Percentiles rank a stretch among this genome's conserved stretches.
Conservation (phyloP, 2,113 vertebrate genomes). For the Donacobius atricapilla region DNA sequence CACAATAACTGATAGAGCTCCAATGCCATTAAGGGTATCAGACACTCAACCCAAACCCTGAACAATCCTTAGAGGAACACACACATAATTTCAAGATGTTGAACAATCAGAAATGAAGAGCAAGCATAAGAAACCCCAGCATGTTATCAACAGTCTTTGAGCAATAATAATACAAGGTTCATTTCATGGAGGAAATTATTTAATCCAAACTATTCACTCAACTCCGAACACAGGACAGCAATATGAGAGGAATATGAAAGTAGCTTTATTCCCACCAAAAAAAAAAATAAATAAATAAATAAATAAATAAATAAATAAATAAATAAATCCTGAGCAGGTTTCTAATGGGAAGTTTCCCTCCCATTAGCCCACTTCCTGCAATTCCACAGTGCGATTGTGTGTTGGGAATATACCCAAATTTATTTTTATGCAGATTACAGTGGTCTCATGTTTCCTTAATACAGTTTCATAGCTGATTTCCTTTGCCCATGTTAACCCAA, state of each 20-base stretch:
- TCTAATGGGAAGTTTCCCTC: constrained; percentile 26
- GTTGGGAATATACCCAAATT: constrained; percentile 57
- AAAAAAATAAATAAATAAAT: too few relatives aligned
- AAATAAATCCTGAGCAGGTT: background rate
- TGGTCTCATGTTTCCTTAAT: constrained; percentile 54
- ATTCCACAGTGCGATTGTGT: background rate
- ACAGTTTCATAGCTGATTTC: constrained; percentile 50
- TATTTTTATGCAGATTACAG: constrained; percentile 66
- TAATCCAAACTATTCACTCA: constrained; percentile 28
- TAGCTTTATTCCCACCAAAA: background rate
- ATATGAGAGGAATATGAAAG: background rate
- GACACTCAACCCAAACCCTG: background rate
- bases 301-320: background rate
- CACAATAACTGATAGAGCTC: background rate
- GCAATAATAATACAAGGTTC: constrained; percentile 22
- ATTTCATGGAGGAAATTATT: constrained; percentile 49
- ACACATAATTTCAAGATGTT: background rate
- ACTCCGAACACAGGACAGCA: background rate
- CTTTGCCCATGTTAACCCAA: constrained; percentile 25
- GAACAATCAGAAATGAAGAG: background rate
- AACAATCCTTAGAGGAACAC: background rate
- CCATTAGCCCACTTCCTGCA: constrained; percentile 53
- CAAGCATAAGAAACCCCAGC: constrained; percentile 4
- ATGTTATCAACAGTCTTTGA: background rate
- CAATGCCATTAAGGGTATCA: background rate